Base-by-base conservation (phyloP, 64 coral and sea anemone species). In the Astreopora myriophthalma region DNA sequence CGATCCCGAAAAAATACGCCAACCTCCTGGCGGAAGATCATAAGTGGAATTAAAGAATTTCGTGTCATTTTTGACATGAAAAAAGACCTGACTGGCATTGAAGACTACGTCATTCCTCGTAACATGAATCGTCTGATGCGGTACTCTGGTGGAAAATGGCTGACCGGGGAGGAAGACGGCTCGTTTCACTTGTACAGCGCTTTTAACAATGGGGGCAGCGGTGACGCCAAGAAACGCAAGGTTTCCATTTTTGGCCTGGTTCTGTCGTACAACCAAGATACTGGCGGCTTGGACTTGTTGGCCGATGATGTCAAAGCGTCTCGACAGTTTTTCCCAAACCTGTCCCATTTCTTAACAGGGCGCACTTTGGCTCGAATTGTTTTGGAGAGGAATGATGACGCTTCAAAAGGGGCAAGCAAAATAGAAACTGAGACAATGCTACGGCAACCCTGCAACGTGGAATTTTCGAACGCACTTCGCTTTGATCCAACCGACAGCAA, bases 391-490 rank as follows among this genome's bases (percentile, higher is more conserved):
- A 37, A 48, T 69, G 26, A 6, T 34, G 14, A 34, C 5, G 29
- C 16, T 69, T 55, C 51, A 14, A 14, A 7, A 34, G 8, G 16
- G 13, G 11, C 10, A 44, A 69, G 34, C 26, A 61, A 79, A 80
- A 80, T 30, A 55, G 37, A 39, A 4, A 19, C 8, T 57, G 17
- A 70, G 23, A 57, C 86, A 17, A 4, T 60, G 31, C 0, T 8
- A 11, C n/a, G 39, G 28, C 27, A 57, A 19, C 83, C 63, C 3
- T 85, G 91, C 51, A 85, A 92, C 13, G 90, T 92, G 4, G 34
- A 92, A 48, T 92, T 68, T 80, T 92, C 90, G 16, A 92, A 92
- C 34, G 77, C 78, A 1, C 77, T 92, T 8, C 71, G 90, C 2
- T 85, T 92, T 49, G 90, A 92, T 81, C 80, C 90, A 0, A 58